phyloP scores from a whole-genome alignment of 2,797 vertebrate species.

The Choloepus didactylus region DNA sequence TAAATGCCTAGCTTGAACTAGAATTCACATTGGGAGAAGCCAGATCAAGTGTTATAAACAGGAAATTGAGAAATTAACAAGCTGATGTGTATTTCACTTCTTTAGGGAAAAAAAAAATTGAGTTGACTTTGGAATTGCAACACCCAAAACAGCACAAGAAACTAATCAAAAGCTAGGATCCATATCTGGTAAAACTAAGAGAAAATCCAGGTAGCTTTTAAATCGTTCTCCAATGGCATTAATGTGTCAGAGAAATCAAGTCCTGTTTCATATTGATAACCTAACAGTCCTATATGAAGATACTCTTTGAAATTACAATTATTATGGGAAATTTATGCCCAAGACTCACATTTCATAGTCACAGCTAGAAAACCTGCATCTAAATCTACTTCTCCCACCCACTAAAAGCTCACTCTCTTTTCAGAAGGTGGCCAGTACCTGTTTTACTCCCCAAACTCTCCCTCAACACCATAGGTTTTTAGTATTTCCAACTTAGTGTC shows the following conservation, averaged over 20 bases:
- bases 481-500: not conserved
- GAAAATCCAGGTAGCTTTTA: constrained; percentile 17
- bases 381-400: not conserved
- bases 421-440: not conserved
- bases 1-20: constrained; percentile 59
- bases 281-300: not conserved
- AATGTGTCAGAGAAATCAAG: constrained; percentile 12
- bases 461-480: not conserved
- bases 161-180: not conserved
- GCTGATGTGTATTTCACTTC: constrained; percentile 48
- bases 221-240: not conserved
- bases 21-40: constrained; percentile 54
- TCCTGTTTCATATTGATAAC: not conserved
- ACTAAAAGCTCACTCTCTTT: not conserved
- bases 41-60: not conserved
- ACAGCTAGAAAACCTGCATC: not conserved
- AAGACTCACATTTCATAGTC: not conserved
- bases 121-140: not conserved
- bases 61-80: constrained; percentile 47
- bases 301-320: not conserved
- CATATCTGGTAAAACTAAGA: not conserved
- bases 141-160: not conserved
- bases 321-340: not conserved
- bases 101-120: not conserved
- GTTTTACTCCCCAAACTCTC: not conserved